A percentile compares a stretch with the other conserved stretches of the same genome.
phyloP scores from a whole-genome alignment of 2,888 invertebrate species.

The Penaeus monodon region DNA sequence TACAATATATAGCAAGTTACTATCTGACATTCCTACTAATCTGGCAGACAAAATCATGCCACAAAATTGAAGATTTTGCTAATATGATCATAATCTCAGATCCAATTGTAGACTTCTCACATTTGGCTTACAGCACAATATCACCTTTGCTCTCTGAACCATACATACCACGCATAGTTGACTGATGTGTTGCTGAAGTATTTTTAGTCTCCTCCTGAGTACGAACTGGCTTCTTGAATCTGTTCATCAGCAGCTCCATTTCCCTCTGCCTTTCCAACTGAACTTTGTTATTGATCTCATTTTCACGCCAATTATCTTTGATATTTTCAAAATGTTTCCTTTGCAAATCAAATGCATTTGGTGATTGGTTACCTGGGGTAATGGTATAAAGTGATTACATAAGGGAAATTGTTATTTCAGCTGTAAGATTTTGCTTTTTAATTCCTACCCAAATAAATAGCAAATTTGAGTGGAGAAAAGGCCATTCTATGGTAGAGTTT shows the following conservation, averaged over 20 bases:
- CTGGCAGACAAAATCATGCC: too few relatives aligned
- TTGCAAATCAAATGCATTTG: conserved; percentile 25
- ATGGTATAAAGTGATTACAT: not conserved
- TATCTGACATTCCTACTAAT: too few relatives aligned
- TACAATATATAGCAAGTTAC: too few relatives aligned
- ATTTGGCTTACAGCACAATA: too few relatives aligned
- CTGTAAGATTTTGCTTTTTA: too few relatives aligned
- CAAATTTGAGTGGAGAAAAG: too few relatives aligned
- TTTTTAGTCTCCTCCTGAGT: not conserved
- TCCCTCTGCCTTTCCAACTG: conserved; percentile 52
- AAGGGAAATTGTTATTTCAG: not conserved
- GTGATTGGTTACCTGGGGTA: conserved; percentile 12
- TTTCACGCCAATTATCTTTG: conserved; percentile 55
- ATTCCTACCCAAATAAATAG: too few relatives aligned
- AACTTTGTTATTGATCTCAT: conserved; percentile 50
- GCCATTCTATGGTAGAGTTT: too few relatives aligned
- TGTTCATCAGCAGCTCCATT: conserved; percentile 59
- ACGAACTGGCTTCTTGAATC: conserved; percentile 51
- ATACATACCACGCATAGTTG: not conserved
- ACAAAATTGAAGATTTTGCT: too few relatives aligned
- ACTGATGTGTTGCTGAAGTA: not conserved
- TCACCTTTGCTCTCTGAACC: too few relatives aligned
- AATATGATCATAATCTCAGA: too few relatives aligned
- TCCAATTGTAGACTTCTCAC: too few relatives aligned
- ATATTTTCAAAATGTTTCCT: conserved; percentile 47